phyloP scores from a whole-genome alignment of 1,140 invertebrate species.

The Drosophila equinoxialis region DNA sequence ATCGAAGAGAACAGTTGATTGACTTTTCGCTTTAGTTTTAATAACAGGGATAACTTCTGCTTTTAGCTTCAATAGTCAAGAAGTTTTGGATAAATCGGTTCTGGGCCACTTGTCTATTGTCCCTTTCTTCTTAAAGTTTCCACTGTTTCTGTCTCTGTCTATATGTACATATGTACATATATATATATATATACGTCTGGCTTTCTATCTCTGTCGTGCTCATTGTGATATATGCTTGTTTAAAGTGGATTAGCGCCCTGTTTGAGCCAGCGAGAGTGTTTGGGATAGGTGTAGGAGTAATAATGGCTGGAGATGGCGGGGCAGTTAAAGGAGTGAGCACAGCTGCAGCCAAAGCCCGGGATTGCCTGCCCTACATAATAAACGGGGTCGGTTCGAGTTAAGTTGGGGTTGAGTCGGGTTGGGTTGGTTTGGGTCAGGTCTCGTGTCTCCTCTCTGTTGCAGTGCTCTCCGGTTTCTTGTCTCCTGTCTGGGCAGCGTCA shows the following conservation, averaged over 20 bases:
- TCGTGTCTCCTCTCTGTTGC: background rate
- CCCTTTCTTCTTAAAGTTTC: background rate
- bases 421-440: background rate
- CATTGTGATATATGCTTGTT: conserved; percentile 15
- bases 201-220: background rate
- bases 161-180: background rate
- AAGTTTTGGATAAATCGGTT: no score
- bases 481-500: background rate
- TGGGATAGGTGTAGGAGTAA: background rate
- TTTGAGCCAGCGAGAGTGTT: no score
- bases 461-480: conserved; percentile 2
- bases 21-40: no score
- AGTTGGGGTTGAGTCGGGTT: background rate
- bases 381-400: background rate
- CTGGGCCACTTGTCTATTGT: background rate
- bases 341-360: conserved; percentile 21
- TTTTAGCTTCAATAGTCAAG: no score
- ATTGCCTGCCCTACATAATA: conserved; percentile 17
- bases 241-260: conserved; percentile 52
- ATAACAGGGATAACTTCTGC: no score
- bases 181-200: background rate
- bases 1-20: no score
- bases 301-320: background rate
- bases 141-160: background rate
- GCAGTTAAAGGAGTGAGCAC: conserved; percentile 1